Conservation (phyloP, 2,113 vertebrate genomes). For the Ammospiza nelsoni region DNA sequence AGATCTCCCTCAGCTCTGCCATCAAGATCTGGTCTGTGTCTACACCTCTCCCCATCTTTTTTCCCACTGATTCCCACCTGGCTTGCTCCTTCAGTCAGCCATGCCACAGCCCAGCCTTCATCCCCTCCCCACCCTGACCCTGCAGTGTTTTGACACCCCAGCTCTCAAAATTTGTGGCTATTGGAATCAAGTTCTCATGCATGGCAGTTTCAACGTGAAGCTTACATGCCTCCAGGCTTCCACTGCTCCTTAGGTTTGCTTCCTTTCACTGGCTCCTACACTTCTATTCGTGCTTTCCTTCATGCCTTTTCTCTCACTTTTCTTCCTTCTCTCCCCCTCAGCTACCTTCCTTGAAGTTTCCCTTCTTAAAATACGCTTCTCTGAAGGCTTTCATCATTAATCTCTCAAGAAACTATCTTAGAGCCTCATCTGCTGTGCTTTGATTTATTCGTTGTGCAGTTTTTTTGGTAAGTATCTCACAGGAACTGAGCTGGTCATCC, state of each 20-base stretch:
- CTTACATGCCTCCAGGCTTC: not conserved
- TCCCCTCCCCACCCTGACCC: not conserved
- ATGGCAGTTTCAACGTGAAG: not conserved
- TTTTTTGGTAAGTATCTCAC: conserved; percentile 31
- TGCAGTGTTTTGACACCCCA: fast-evolving
- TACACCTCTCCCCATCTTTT: not conserved
- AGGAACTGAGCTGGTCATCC: conserved; percentile 37
- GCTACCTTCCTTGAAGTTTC: conserved; percentile 52
- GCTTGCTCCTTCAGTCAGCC: not conserved
- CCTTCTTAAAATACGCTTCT: conserved; percentile 38
- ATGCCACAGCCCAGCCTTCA: not conserved
- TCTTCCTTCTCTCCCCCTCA: not conserved
- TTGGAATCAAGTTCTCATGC: not conserved
- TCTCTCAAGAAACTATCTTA: conserved; percentile 54
- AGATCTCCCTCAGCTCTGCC: not conserved
- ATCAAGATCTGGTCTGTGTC: not conserved
- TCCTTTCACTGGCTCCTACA: not conserved
- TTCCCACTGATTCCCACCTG: not conserved
- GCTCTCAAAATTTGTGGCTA: not conserved
- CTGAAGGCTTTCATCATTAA: conserved; percentile 60
- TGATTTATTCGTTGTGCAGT: conserved; percentile 24
- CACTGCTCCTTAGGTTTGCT: not conserved
- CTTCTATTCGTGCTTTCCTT: not conserved
- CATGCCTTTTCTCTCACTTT: not conserved
- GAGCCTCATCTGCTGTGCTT: conserved; percentile 34